phyloP scores from a whole-genome alignment of 2,797 vertebrate genomes.

The Anguilla pacifica region DNA sequence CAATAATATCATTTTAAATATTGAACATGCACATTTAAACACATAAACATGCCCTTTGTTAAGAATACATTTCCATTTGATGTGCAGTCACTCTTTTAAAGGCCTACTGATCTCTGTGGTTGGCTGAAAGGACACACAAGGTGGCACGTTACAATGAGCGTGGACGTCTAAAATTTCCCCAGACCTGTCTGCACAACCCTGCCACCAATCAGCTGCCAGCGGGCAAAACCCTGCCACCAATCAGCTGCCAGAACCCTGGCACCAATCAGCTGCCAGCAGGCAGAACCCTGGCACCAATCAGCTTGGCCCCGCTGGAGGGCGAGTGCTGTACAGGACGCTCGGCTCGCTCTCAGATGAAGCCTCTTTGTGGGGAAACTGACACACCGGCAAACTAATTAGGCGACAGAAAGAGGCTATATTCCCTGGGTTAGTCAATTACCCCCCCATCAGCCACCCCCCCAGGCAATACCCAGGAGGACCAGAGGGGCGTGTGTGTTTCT shows the following conservation, averaged over 20 bases:
- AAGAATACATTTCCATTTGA: neutral
- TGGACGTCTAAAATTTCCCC: neutral
- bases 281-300: neutral
- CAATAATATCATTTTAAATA: neutral
- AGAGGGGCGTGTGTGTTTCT: neutral
- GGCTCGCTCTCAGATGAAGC: neutral
- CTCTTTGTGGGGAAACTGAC: constrained; percentile 29
- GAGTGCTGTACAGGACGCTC: neutral
- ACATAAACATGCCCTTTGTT: neutral
- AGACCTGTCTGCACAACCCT: neutral
- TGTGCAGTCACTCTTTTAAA: too few relatives aligned
- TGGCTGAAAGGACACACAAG: neutral
- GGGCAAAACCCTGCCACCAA: neutral
- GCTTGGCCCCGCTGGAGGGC: neutral
- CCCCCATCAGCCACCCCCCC: constrained; percentile 42
- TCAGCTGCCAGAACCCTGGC: neutral
- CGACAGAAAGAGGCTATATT: constrained; percentile 40
- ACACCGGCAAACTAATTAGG: constrained; percentile 51
- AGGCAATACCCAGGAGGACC: constrained; percentile 42
- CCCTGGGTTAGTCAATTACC: constrained; percentile 52
- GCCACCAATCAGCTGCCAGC: neutral
- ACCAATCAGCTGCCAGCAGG: too few relatives aligned
- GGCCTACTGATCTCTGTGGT: neutral
- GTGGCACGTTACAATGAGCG: neutral
- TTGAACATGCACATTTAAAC: neutral